Percentiles rank a stretch among this genome's conserved stretches.
Evolutionary conservation across 92 coral and sea anemone species (phyloP).

Genomic region (Epizoanthus stellaris): DNA sequence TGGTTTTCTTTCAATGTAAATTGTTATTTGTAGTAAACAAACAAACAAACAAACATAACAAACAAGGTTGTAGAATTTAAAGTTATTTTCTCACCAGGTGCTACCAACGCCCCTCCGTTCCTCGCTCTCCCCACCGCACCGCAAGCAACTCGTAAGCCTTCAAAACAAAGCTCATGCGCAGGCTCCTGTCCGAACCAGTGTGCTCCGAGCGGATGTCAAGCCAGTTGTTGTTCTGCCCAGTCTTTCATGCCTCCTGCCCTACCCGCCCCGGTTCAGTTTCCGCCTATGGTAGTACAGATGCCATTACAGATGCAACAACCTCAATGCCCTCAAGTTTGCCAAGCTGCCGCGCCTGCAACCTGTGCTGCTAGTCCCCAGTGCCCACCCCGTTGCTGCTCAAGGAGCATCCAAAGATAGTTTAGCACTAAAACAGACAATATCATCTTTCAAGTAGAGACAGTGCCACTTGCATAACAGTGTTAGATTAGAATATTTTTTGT

Average conservation of each 20-base stretch:
- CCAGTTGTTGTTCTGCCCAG: constrained; percentile 44
- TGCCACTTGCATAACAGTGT: no score
- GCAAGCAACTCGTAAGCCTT: background rate
- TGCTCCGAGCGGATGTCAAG: constrained; percentile 44
- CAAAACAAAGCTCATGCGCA: constrained; percentile 31
- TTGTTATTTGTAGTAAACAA: no score
- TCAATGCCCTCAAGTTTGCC: constrained; percentile 32
- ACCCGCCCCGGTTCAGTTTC: constrained; percentile 8
- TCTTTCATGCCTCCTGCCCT: background rate
- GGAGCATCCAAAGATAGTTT: constrained; percentile 4
- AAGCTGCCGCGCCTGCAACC: constrained; percentile 21
- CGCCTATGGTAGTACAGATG: constrained; percentile 36
- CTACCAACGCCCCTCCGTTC: constrained; percentile 6
- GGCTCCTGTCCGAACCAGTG: constrained; percentile 39
- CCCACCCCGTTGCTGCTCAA: constrained; percentile 31
- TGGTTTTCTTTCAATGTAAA: no score
- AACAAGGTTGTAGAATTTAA: background rate
- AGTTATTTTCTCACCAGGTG: background rate
- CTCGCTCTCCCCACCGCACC: constrained; percentile 16
- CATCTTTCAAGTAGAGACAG: background rate
- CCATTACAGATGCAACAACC: constrained; percentile 5
- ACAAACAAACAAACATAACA: no score
- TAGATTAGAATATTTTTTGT: no score
- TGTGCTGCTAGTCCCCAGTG: constrained; percentile 36
- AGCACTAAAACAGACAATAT: background rate